Evolutionary conservation across 92 coral and sea anemone species (phyloP).

Genomic region (Paragorgia papillata): DNA sequence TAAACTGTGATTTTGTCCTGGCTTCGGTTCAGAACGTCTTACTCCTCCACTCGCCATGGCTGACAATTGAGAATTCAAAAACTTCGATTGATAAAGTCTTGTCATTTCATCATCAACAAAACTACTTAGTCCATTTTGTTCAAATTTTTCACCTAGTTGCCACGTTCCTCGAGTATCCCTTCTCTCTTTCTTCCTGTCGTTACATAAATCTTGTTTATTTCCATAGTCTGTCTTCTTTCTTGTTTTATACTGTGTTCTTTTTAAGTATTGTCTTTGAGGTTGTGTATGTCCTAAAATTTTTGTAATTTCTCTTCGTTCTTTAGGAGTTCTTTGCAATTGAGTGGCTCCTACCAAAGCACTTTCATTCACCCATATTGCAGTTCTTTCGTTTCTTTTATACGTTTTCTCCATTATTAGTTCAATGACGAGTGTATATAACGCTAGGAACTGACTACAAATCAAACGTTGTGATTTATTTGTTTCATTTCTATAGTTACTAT

Average conservation of each 20-base stretch:
- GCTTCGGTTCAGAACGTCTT: background rate
- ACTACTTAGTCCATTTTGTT: conserved; percentile 18
- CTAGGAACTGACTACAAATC: no score
- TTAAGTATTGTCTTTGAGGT: conserved; percentile 18
- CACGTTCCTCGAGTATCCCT: background rate
- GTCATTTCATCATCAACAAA: conserved; percentile 17
- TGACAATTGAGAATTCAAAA: conserved; percentile 14
- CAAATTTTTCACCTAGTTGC: background rate
- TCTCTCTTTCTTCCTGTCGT: background rate
- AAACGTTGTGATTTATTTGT: no score
- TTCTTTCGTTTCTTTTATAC: conserved; percentile 9
- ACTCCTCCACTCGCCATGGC: background rate
- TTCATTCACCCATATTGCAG: conserved; percentile 5
- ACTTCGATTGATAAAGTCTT: conserved; percentile 11
- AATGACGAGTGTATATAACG: no score
- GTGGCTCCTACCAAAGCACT: conserved; percentile 15
- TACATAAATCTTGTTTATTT: background rate
- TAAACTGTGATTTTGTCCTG: background rate
- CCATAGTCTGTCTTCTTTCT: background rate
- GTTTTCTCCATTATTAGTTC: background rate
- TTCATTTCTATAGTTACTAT: background rate
- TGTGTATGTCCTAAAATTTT: conserved; percentile 13
- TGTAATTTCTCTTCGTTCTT: conserved; percentile 13
- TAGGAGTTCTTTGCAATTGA: background rate
- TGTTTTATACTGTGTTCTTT: background rate